Evolutionary conservation across 2,888 invertebrate species (phyloP).

Genomic region (Aphelenchoides bicaudatus): DNA sequence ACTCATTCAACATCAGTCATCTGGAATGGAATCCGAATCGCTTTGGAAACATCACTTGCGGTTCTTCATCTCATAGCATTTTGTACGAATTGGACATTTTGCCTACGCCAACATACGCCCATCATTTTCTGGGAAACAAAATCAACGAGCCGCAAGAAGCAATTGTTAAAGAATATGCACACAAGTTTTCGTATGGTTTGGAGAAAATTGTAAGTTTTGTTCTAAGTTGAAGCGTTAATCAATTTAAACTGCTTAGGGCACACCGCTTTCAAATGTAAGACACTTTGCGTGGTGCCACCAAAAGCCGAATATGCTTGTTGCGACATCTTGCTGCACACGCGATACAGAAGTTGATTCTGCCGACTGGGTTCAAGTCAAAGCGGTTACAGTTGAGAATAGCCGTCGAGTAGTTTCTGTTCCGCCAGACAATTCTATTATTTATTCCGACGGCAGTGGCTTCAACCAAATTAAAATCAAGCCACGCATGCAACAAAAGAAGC

Average conservation of each 20-base stretch:
- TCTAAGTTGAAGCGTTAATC: background rate
- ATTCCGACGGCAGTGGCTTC: background rate
- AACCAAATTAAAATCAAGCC: background rate
- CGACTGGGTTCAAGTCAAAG: constrained; percentile 7
- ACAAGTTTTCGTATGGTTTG: constrained; percentile 12
- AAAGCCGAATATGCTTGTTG: constrained; percentile 4
- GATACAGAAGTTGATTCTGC: background rate
- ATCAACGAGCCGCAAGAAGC: constrained; percentile 8
- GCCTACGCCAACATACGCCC: constrained; percentile 9
- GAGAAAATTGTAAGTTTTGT: constrained; percentile 14
- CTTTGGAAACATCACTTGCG: constrained; percentile 14
- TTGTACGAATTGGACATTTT: constrained; percentile 13
- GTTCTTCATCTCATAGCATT: constrained; percentile 3
- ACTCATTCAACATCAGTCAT: background rate
- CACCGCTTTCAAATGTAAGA: constrained; percentile 3
- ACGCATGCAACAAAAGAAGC: background rate
- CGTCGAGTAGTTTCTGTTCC: background rate
- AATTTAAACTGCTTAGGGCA: constrained; percentile 5
- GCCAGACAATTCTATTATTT: constrained; percentile 12
- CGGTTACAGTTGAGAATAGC: constrained; percentile 2
- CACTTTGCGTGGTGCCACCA: constrained; percentile 14
- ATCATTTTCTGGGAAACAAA: constrained; percentile 2
- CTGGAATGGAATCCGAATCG: constrained; percentile 17
- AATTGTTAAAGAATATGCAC: constrained; percentile 9
- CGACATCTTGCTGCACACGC: background rate